These are phyloP conservation scores for Albula glossodonta DNA, from an alignment of 2,113 vertebrate species.

Conservation along the genomic window DNA sequence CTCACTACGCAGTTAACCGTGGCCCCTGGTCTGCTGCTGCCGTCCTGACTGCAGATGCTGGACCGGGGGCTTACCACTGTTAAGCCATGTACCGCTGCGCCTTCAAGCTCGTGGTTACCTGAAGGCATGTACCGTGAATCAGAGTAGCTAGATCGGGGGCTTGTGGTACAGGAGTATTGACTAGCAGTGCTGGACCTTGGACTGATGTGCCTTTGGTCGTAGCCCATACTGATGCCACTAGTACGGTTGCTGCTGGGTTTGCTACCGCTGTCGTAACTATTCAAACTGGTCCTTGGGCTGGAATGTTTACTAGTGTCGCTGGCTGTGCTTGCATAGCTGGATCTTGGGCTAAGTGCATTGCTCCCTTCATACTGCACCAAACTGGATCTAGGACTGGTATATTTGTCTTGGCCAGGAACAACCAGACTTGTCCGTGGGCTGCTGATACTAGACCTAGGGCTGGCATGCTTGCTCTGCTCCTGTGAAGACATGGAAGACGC, in stretches of 20 bases:
- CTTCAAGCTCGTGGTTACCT: slow-evolving; percentile 67
- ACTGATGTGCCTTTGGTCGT: slow-evolving; percentile 90
- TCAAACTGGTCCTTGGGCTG: slow-evolving; percentile 85
- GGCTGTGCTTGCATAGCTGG: slow-evolving; percentile 89
- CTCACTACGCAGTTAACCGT: slow-evolving; percentile 72
- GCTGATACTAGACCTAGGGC: slow-evolving; percentile 78
- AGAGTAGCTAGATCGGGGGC: slow-evolving; percentile 79
- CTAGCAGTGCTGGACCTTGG: slow-evolving; percentile 86
- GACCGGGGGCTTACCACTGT: slow-evolving; percentile 77
- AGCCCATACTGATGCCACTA: slow-evolving; percentile 96
- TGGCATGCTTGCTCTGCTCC: slow-evolving; percentile 78
- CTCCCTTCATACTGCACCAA: slow-evolving; percentile 74
- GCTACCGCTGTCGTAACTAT: slow-evolving; percentile 84
- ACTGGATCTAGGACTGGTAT: slow-evolving; percentile 78
- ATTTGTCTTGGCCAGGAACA: slow-evolving; percentile 73
- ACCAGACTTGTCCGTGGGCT: slow-evolving; percentile 77
- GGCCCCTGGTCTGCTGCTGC: slow-evolving; percentile 62
- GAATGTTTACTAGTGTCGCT: slow-evolving; percentile 88
- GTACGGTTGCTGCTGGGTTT: slow-evolving; percentile 91
- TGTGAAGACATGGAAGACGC: slow-evolving; percentile 67
- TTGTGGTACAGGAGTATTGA: slow-evolving; percentile 80
- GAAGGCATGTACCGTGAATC: slow-evolving; percentile 69
- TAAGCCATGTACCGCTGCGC: slow-evolving; percentile 53
- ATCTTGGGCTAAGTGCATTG: slow-evolving; percentile 76
- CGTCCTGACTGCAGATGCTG: slow-evolving; percentile 83